Percentiles rank a stretch among this genome's conserved stretches.
Evolutionary conservation across 2,113 vertebrate genomes (phyloP).

Genomic region (Sitta europaea): DNA sequence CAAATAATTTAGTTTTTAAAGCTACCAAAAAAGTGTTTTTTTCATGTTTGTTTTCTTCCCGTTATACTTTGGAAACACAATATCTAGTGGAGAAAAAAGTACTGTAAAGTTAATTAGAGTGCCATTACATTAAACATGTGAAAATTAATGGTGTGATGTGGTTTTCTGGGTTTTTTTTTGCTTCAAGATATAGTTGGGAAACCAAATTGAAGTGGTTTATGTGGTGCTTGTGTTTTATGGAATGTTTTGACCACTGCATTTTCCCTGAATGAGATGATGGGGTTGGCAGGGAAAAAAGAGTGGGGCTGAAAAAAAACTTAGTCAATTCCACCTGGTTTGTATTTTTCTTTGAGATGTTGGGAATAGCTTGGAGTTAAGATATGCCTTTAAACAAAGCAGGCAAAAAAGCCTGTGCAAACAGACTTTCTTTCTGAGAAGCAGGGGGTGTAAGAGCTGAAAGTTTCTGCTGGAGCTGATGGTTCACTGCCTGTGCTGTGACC

Average conservation of each 20-base stretch:
- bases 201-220: not conserved
- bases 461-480: not conserved
- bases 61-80: not conserved
- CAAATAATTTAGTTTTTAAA: not conserved
- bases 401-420: not conserved
- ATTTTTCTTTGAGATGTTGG: not conserved
- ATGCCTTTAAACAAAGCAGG: not conserved
- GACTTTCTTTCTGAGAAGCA: too few relatives aligned
- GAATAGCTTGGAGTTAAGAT: not conserved
- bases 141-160: not conserved
- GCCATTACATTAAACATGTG: constrained; percentile 28
- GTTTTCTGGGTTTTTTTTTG: too few relatives aligned
- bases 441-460: not conserved
- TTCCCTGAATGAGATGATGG: not conserved
- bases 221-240: not conserved
- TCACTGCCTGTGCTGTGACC: not conserved
- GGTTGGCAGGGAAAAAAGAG: not conserved
- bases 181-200: not conserved
- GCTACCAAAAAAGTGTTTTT: not conserved
- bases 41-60: not conserved
- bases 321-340: not conserved
- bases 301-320: not conserved
- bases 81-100: not conserved
- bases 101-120: constrained; percentile 29
- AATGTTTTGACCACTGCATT: rapidly evolving